Evolutionary conservation across 2,113 vertebrate species (phyloP).

Genomic region (Nicator chloris): DNA sequence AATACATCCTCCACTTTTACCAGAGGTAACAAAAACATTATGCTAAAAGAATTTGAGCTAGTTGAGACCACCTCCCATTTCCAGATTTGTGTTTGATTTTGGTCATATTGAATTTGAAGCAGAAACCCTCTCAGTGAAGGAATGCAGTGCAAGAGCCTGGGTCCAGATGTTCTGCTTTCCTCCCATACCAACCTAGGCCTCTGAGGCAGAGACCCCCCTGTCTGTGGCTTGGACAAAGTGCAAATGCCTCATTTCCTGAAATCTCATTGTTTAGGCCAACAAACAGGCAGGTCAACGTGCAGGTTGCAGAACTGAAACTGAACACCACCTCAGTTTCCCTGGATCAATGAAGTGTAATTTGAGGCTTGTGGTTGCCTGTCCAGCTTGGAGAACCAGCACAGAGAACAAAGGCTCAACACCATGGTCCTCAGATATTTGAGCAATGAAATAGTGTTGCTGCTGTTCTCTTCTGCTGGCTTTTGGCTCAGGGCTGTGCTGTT

Average conservation of each 20-base stretch:
- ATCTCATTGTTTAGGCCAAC: conserved; percentile 17
- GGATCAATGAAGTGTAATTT: conserved; percentile 21
- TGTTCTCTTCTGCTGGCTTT: neutral
- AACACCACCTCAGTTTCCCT: neutral
- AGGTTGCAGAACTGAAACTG: conserved; percentile 9
- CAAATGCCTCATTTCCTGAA: conserved; percentile 25
- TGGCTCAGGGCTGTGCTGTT: neutral
- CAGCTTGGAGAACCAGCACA: neutral
- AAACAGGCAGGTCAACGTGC: conserved; percentile 16
- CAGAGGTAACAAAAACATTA: neutral
- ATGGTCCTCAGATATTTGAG: neutral
- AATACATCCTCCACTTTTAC: neutral
- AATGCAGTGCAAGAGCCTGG: neutral
- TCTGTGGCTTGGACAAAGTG: neutral
- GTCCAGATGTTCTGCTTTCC: neutral
- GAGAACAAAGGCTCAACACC: neutral
- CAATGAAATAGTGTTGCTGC: neutral
- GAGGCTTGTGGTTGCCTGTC: neutral
- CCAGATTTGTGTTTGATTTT: neutral
- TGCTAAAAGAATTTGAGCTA: neutral
- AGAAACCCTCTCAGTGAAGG: neutral
- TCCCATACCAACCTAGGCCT: neutral
- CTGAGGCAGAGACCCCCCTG: neutral
- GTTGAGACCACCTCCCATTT: neutral
- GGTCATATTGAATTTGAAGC: neutral